Evolutionary conservation across 2,797 vertebrate genomes (phyloP).

Genomic region (Gymnothorax javanicus): DNA sequence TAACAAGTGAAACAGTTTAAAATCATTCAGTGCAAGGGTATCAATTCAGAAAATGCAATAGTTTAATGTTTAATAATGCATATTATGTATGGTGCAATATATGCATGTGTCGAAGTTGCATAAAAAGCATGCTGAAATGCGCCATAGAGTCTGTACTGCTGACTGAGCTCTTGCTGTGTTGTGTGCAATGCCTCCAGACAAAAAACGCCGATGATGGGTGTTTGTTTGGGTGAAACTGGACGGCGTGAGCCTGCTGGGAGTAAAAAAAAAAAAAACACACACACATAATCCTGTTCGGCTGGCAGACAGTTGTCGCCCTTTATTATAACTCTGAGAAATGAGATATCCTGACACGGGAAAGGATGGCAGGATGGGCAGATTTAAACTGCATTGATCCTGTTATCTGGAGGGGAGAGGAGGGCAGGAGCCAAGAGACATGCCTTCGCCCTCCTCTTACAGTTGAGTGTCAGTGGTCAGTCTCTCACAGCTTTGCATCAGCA

Average conservation of each 20-base stretch:
- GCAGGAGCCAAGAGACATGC: background rate
- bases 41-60: background rate
- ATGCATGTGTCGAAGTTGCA: background rate
- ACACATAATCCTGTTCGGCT: background rate
- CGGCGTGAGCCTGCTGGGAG: background rate
- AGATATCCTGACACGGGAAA: background rate
- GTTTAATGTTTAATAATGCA: slow-evolving; percentile 4
- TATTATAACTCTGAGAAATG: background rate
- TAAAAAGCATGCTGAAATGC: background rate
- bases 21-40: background rate
- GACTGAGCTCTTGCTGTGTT: background rate
- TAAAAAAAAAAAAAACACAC: background rate
- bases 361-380: background rate
- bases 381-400: slow-evolving; percentile 4
- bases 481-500: background rate
- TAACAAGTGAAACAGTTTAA: background rate
- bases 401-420: background rate
- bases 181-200: background rate
- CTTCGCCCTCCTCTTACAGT: background rate
- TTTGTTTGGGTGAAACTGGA: background rate
- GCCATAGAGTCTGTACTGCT: background rate
- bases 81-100: slow-evolving; percentile 1
- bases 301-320: background rate
- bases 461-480: background rate
- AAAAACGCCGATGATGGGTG: background rate